A percentile compares a stretch with the other conserved stretches of the same genome.
phyloP scores from a whole-genome alignment of 2,113 vertebrate genomes.

The Anarhynchus alexandrinus region DNA sequence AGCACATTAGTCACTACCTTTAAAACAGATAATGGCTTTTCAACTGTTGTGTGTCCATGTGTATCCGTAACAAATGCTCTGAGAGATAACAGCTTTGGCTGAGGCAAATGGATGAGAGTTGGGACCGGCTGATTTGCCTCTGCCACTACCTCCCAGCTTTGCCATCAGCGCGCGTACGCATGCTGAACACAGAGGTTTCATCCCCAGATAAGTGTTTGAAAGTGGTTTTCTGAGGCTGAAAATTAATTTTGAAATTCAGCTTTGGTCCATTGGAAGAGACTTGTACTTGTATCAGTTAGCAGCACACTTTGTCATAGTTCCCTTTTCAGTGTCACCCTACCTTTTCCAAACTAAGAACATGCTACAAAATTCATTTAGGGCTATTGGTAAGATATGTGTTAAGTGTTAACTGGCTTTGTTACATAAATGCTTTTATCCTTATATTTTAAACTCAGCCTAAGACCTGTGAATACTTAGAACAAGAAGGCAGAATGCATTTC shows the following conservation, averaged over 20 bases:
- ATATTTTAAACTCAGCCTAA: neutral
- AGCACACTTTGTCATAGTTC: neutral
- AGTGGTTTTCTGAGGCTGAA: neutral
- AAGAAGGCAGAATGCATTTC: neutral
- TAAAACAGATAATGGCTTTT: constrained; percentile 2
- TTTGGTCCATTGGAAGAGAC: neutral
- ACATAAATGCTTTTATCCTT: neutral
- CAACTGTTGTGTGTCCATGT: neutral
- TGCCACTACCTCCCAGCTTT: neutral
- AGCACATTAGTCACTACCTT: neutral
- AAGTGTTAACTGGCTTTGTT: neutral
- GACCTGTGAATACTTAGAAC: neutral
- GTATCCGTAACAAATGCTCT: neutral
- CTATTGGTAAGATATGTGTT: neutral
- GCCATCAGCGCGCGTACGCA: neutral
- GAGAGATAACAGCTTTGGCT: neutral
- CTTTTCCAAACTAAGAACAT: neutral
- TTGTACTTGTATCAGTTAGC: neutral
- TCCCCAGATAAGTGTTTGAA: neutral
- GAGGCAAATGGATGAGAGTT: neutral
- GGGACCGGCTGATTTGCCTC: neutral
- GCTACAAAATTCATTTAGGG: neutral
- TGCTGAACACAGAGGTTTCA: accelerated
- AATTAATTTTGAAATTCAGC: neutral
- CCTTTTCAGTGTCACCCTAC: neutral